These are phyloP conservation scores for Elymnias hypermnestra DNA, from an alignment of 1,140 invertebrate genomes.

Conservation along the genomic window DNA sequence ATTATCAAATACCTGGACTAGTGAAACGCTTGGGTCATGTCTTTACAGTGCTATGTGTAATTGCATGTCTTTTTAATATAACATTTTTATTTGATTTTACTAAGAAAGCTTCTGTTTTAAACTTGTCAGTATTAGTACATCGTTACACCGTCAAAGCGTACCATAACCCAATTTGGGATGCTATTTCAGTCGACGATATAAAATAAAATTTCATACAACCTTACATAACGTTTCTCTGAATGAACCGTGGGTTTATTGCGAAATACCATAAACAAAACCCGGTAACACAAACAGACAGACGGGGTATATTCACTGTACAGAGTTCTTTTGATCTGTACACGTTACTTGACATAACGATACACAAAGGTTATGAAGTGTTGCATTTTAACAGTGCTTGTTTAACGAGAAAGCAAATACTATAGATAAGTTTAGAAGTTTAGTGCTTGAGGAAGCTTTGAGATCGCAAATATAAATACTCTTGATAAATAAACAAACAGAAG, in stretches of 20 bases:
- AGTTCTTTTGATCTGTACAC: conserved; percentile 23
- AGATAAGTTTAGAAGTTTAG: conserved; percentile 18
- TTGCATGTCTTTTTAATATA: no score
- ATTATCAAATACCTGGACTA: background rate
- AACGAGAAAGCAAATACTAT: conserved; percentile 18
- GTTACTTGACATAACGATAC: conserved; percentile 15
- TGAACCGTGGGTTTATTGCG: conserved; percentile 6
- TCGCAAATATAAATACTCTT: conserved; percentile 18
- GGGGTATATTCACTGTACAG: conserved; percentile 12
- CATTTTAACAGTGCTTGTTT: conserved; percentile 14
- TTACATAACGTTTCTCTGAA: conserved; percentile 14
- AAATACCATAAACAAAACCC: conserved; percentile 17
- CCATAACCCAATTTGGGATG: conserved; percentile 2
- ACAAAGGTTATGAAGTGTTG: conserved; percentile 20
- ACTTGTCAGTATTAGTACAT: no score
- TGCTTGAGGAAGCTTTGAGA: conserved; percentile 10
- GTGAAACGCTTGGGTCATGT: no score
- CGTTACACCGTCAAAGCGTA: no score
- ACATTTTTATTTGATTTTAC: no score
- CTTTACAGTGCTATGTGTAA: no score
- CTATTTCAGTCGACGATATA: background rate
- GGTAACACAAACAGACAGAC: conserved; percentile 15
- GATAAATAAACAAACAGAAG: conserved; percentile 7
- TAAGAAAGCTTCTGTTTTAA: no score
- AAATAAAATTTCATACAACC: conserved; percentile 1